These are phyloP conservation scores for Andricus curvator DNA, from an alignment of 2,888 invertebrate genomes.

Conservation along the genomic window DNA sequence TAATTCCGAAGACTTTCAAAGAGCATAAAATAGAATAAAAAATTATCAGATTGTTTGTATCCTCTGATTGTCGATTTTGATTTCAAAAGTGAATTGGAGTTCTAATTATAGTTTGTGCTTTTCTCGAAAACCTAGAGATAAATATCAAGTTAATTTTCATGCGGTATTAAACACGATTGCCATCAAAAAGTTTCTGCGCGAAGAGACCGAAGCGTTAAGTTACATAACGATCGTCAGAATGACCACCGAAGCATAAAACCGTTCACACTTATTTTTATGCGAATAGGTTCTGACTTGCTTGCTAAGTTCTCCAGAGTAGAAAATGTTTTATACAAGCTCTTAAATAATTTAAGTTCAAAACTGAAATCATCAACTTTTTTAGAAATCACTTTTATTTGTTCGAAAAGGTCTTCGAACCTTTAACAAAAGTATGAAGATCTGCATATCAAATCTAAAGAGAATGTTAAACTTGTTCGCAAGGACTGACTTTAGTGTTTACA, in stretches of 20 bases:
- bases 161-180: slow-evolving; percentile 18
- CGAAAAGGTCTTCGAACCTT: too few relatives aligned
- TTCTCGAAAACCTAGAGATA: slow-evolving; percentile 6
- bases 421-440: too few relatives aligned
- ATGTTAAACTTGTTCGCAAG: neutral
- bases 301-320: neutral
- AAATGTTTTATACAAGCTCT: neutral
- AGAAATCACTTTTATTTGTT: too few relatives aligned
- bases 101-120: slow-evolving; percentile 21
- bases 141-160: slow-evolving; percentile 34
- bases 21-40: neutral
- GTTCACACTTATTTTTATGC: slow-evolving; percentile 41
- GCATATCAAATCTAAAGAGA: neutral
- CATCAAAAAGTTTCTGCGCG: slow-evolving; percentile 29
- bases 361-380: too few relatives aligned
- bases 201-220: slow-evolving; percentile 15
- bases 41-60: neutral
- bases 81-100: neutral
- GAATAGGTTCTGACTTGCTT: slow-evolving; percentile 5
- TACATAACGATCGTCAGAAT: slow-evolving; percentile 36
- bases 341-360: too few relatives aligned
- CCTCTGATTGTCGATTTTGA: slow-evolving; percentile 29
- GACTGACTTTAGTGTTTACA: neutral
- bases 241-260: slow-evolving; percentile 45
- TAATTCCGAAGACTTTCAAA: neutral